Base-by-base conservation (phyloP, 2,888 invertebrate genomes). In the Galeopsomyia nigrocyanea region DNA sequence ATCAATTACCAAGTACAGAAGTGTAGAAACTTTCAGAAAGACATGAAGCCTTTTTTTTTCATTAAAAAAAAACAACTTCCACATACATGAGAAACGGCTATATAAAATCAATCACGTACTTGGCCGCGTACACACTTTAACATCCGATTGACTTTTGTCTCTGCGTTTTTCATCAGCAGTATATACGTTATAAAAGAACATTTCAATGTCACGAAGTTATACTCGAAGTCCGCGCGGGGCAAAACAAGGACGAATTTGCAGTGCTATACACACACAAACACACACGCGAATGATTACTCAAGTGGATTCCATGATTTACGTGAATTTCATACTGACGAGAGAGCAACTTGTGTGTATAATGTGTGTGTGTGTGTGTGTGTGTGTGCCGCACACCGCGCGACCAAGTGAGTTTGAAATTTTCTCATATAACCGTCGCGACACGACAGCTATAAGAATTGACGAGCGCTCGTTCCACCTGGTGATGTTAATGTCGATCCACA, bases 291-390 rank as follows among this genome's bases (percentile, higher is more conserved):
- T 39, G 39, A 39, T 60, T 60, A 58, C 68, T n/a, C 50, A 61
- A 71, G 50, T 60, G 61, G 14, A 66, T 71, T 71, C 66, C 57
- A 60, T 72, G 62, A 57, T 72, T 72, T 72, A 68, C 64, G 63
- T 60, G 64, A 68, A 64, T 53, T 68, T 68, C 64, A 64, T 63
- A 68, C 55, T 51, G 58, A 60, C 55, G 47, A 60, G 55, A 19
- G n/a, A n/a, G n/a, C 26, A 5, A 26, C 26, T 26, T 26, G 26
- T 26, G 26, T 5, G 26, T n/a, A n/a, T n/a, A n/a, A n/a, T n/a
- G n/a, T n/a, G n/a, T n/a, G n/a, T n/a, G n/a, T n/a, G n/a, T n/a
- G n/a, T n/a, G n/a, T n/a, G n/a, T n/a, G n/a, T n/a, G n/a, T n/a
- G n/a, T n/a, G n/a, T n/a, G n/a, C n/a, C n/a, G n/a, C n/a, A n/a